Percentiles rank a stretch among this genome's conserved stretches.
These are phyloP conservation scores for Python bivittatus DNA, from an alignment of 2,113 vertebrate genomes.

Conservation along the genomic window DNA sequence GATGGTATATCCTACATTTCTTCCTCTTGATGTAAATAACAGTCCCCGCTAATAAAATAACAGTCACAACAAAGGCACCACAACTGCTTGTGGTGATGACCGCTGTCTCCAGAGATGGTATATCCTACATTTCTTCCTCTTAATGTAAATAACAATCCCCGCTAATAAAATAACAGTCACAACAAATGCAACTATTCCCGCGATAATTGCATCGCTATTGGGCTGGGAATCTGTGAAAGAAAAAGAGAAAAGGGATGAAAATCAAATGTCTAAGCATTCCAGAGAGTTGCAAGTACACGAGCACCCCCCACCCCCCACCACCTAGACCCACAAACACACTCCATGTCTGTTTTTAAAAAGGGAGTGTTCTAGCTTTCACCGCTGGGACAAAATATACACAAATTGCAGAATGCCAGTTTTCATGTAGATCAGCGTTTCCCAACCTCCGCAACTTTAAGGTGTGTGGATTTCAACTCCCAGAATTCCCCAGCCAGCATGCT, in stretches of 20 bases:
- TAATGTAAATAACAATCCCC: too few species aligned
- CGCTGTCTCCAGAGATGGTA: slow-evolving; percentile 37
- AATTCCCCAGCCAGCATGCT: not conserved
- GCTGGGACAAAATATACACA: not conserved
- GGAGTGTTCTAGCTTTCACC: not conserved
- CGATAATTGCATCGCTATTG: not conserved
- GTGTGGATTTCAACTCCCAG: not conserved
- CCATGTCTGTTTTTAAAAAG: not conserved
- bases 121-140: slow-evolving; percentile 35
- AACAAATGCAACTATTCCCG: accelerated
- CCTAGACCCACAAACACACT: not conserved
- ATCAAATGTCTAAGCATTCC: not conserved
- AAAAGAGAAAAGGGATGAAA: not conserved
- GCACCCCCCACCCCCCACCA: not conserved
- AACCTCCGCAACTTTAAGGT: not conserved
- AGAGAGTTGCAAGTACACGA: not conserved
- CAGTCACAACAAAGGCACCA: too few species aligned
- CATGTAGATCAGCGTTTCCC: not conserved
- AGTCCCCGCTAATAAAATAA: too few species aligned
- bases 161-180: accelerated
- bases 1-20: slow-evolving; percentile 45
- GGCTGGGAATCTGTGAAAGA: not conserved
- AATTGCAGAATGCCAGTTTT: not conserved
- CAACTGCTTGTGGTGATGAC: slow-evolving; percentile 3
- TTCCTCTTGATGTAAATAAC: slow-evolving; percentile 40